Evolutionary conservation across 1,140 invertebrate genomes (phyloP).

Genomic region (Pseudomyrmex cubaensis): DNA sequence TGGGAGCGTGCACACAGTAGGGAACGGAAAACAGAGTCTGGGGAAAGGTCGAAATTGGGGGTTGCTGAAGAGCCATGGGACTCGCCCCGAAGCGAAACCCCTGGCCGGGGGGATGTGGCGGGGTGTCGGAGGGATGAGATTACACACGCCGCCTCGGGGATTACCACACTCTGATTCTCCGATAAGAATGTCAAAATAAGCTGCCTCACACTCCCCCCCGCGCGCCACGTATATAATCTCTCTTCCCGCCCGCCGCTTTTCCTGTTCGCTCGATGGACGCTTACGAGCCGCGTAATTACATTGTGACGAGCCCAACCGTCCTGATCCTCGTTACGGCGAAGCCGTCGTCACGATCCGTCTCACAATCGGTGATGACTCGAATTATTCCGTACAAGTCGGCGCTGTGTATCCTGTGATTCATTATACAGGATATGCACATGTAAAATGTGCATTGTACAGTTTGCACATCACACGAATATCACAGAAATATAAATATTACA

Average conservation of each 20-base stretch:
- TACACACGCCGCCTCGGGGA: constrained; percentile 81
- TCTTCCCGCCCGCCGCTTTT: background rate
- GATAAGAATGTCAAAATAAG: constrained; percentile 85
- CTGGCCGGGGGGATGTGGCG: constrained; percentile 27
- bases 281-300: constrained; percentile 81
- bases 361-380: constrained; percentile 26
- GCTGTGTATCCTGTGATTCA: constrained; percentile 10
- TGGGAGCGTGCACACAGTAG: constrained; percentile 6
- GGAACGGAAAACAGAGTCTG: constrained; percentile 41
- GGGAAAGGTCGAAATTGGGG: constrained; percentile 65
- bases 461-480: background rate
- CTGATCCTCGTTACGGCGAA: background rate
- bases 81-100: constrained; percentile 35
- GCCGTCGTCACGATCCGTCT: constrained; percentile 23
- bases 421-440: background rate
- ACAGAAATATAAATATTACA: background rate
- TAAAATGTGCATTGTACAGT: constrained; percentile 9
- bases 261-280: constrained; percentile 13
- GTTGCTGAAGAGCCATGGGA: constrained; percentile 67
- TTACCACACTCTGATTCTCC: constrained; percentile 82
- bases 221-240: constrained; percentile 72
- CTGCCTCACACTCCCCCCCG: constrained; percentile 67
- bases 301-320: constrained; percentile 72
- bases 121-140: constrained; percentile 72
- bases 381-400: background rate